Percentiles rank a stretch among this genome's conserved stretches.
Evolutionary conservation across 2,888 invertebrate genomes (phyloP).

Genomic region (Callinectes sapidus): DNA sequence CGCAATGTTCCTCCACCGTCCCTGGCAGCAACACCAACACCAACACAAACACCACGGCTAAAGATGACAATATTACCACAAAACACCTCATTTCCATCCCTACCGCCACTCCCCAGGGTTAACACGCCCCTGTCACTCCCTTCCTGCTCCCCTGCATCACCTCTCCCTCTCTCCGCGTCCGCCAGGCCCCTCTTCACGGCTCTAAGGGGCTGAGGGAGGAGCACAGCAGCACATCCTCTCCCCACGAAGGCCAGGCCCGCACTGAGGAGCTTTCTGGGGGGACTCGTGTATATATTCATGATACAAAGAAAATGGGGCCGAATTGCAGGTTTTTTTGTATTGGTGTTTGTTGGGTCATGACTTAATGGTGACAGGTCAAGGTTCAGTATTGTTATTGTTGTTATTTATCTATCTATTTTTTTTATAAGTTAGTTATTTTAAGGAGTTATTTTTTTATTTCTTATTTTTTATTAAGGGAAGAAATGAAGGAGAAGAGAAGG

Average conservation of each 20-base stretch:
- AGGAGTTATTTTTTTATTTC: too few species aligned
- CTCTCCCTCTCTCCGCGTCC: not conserved
- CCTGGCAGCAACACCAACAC: too few species aligned
- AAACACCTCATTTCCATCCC: not conserved
- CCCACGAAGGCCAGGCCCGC: conserved; percentile 13
- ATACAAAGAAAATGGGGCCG: not conserved
- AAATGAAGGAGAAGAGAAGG: too few species aligned
- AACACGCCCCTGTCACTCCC: not conserved
- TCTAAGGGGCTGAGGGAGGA: not conserved
- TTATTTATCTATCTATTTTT: too few species aligned
- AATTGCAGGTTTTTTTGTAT: not conserved
- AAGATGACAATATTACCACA: not conserved
- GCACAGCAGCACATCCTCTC: conserved; percentile 31
- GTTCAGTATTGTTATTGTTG: too few species aligned
- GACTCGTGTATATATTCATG: not conserved
- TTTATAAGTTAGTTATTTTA: too few species aligned
- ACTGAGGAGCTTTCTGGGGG: not conserved
- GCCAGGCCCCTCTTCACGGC: not conserved
- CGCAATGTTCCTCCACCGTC: too few species aligned
- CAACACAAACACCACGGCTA: too few species aligned
- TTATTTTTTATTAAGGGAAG: too few species aligned
- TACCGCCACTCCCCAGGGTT: not conserved
- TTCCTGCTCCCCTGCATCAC: not conserved
- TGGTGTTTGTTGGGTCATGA: not conserved
- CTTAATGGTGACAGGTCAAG: not conserved